Conservation (phyloP, 2,113 vertebrate species). For the Oncorhynchus tshawytscha region DNA sequence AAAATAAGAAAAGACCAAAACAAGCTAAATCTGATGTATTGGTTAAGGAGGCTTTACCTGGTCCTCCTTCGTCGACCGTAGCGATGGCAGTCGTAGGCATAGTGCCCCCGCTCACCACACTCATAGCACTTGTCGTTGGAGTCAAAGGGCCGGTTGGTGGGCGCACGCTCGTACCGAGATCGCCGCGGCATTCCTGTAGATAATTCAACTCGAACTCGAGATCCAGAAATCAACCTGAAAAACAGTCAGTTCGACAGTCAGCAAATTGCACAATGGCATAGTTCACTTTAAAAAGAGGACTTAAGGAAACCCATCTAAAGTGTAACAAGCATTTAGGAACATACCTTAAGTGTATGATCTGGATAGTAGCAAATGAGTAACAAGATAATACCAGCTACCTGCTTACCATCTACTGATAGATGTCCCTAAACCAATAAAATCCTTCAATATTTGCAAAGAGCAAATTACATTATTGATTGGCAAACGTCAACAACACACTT, state of each 20-base stretch:
- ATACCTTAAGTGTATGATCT: too few relatives aligned
- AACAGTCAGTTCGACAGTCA: not conserved
- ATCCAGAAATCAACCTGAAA: slow-evolving; percentile 80
- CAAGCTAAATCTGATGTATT: not conserved
- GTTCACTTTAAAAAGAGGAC: too few relatives aligned
- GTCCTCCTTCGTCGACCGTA: slow-evolving; percentile 82
- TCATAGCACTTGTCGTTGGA: slow-evolving; percentile 88
- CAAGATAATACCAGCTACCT: too few relatives aligned
- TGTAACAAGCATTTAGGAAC: too few relatives aligned
- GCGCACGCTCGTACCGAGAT: slow-evolving; percentile 82
- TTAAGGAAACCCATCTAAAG: too few relatives aligned
- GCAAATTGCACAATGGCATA: too few relatives aligned
- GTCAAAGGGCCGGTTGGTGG: slow-evolving; percentile 82
- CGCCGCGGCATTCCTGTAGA: slow-evolving; percentile 86
- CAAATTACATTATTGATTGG: too few relatives aligned
- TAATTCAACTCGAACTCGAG: slow-evolving; percentile 81
- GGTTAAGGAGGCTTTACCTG: slow-evolving; percentile 72
- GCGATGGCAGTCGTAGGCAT: slow-evolving; percentile 87
- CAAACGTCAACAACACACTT: too few relatives aligned
- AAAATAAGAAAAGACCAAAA: not conserved
- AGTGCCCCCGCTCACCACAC: slow-evolving; percentile 89
- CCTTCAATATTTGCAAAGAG: too few relatives aligned
- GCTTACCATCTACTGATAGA: too few relatives aligned
- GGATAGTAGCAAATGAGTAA: too few relatives aligned
- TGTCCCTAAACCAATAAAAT: too few relatives aligned